Conservation (phyloP, 92 coral and sea anemone species). For the Epizoanthus fatuus region DNA sequence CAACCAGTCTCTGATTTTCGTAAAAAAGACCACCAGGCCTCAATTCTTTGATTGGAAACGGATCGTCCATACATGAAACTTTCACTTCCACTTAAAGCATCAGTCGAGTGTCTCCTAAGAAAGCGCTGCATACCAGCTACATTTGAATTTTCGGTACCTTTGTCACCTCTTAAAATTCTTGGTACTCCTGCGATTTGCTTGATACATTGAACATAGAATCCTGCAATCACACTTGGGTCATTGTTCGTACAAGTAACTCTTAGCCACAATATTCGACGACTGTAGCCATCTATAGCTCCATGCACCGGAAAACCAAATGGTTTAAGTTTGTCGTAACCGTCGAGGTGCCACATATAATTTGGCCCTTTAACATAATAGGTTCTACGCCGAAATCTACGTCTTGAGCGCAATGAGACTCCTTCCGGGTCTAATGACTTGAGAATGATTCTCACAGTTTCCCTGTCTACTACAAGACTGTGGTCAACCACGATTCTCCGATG, state of each 20-base stretch:
- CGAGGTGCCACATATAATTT: background rate
- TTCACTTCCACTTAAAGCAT: background rate
- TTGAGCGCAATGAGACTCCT: background rate
- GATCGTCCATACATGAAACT: slow-evolving; percentile 22
- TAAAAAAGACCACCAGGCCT: slow-evolving; percentile 16
- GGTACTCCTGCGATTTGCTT: no score
- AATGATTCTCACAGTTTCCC: background rate
- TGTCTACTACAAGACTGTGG: background rate
- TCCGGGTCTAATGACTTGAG: slow-evolving; percentile 11
- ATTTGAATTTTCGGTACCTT: no score
- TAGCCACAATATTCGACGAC: no score
- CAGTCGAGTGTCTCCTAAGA: no score
- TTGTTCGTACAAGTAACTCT: no score
- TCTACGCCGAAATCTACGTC: background rate
- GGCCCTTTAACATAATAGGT: background rate
- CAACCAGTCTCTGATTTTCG: slow-evolving; percentile 20
- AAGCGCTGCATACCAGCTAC: no score
- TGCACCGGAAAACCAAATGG: no score
- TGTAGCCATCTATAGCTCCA: no score
- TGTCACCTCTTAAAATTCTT: no score
- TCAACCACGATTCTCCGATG: background rate
- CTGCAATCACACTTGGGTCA: no score
- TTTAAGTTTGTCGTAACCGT: slow-evolving; percentile 13
- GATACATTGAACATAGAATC: no score
- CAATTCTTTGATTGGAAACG: slow-evolving; percentile 20